Base-by-base conservation (phyloP, 2,888 invertebrate genomes). In the Branchipolynoe longqiensis region DNA sequence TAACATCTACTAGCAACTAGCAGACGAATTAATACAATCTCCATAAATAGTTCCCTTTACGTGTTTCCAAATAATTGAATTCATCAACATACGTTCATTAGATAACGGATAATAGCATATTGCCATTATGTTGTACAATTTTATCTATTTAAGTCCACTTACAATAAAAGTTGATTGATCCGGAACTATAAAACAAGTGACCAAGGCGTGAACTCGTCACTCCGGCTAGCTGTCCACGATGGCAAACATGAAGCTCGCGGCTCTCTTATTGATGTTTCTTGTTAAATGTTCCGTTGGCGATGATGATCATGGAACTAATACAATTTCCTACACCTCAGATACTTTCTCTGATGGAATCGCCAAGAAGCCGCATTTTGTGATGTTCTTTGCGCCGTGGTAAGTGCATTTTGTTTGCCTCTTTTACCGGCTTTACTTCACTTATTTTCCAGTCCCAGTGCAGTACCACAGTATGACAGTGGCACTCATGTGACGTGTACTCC, bases 321-420 rank as follows among this genome's bases (percentile, higher is more conserved):
- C 89, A 25, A 62, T 90, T 0, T 84, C 83, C 22, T 91, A 90
- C 86, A 88, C 86, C 6, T 84, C 87, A 25, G 89, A 90, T 8
- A 85, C 85, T 8, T 92, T 92, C 84, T 85, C 88, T 14, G 87
- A 73, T 25, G 89, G 88, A 73, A 78, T 92, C 6, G 74, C 82
- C 1, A 69, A 88, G 69, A 88, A 89, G 33, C 89, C 89, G 54
- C 90, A 91, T 85, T 92, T 92, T 89, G 91, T 92, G n/a, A 92
- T 92, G 92, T 92, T 92, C 85, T 92, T 88, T 88, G 92, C 92
- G 2, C 92, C 92, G 28, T 92, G 92, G 92, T 92, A 89, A 91
- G 91, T 89, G 6, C n/a, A n/a, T n/a, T n/a, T n/a, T n/a, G n/a
- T n/a, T n/a, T n/a, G n/a, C n/a, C n/a, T n/a, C n/a, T n/a, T n/a